Percentiles rank a stretch among this genome's conserved stretches.
Evolutionary conservation across 2,113 vertebrate genomes (phyloP).

Genomic region (Catharus bicknelli): DNA sequence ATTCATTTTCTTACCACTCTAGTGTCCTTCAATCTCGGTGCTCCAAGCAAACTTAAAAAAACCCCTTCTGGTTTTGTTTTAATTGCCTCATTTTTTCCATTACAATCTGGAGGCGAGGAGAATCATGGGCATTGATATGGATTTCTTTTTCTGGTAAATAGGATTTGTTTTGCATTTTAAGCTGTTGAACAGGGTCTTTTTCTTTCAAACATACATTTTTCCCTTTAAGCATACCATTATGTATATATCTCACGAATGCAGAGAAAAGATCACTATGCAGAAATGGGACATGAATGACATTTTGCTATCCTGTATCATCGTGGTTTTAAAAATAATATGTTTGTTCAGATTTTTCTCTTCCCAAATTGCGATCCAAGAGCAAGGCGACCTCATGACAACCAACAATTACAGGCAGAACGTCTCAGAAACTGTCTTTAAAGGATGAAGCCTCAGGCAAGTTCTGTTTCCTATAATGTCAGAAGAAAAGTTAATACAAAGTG

Average conservation of each 20-base stretch:
- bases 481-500: conserved; percentile 73
- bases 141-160: conserved; percentile 39
- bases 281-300: conserved; percentile 44
- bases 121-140: not conserved
- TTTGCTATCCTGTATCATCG: conserved; percentile 57
- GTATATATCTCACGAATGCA: conserved; percentile 47
- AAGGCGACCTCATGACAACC: conserved; percentile 67
- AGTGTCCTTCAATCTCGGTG: not conserved
- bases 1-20: not conserved
- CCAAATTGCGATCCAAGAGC: conserved; percentile 64
- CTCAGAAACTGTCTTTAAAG: conserved; percentile 69
- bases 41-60: not conserved
- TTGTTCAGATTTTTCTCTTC: conserved; percentile 59
- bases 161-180: conserved; percentile 51
- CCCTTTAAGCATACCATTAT: conserved; percentile 40
- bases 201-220: conserved; percentile 41
- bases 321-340: conserved; percentile 66
- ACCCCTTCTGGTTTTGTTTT: not conserved
- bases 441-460: conserved; percentile 71
- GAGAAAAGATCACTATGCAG: conserved; percentile 13
- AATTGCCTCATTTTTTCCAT: conserved; percentile 25
- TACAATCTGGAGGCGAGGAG: not conserved
- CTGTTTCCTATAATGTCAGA: conserved; percentile 71
- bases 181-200: not conserved
- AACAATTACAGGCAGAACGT: conserved; percentile 69